Conservation (phyloP, 1,140 invertebrate species). For the Bombus affinis region DNA sequence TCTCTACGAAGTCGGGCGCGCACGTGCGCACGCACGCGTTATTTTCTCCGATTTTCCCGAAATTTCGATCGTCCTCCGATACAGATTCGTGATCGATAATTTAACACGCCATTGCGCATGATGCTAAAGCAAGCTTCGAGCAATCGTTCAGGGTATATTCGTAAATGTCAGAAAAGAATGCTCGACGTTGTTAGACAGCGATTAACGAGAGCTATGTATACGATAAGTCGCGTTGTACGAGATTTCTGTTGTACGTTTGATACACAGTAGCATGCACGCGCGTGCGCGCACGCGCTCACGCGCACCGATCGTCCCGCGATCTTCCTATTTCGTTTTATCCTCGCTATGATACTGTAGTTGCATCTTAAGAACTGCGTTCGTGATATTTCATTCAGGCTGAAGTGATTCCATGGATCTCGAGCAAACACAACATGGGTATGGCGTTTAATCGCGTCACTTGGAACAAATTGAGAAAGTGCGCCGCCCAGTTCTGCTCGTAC, state of each 20-base stretch:
- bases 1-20: background rate
- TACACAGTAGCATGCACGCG: background rate
- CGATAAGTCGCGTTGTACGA: background rate
- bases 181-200: background rate
- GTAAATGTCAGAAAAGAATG: background rate
- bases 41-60: background rate
- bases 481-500: constrained; percentile 95
- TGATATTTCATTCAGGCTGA: constrained; percentile 88
- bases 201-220: background rate
- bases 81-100: background rate
- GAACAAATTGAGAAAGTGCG: constrained; percentile 91
- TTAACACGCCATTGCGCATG: background rate
- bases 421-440: constrained; percentile 99
- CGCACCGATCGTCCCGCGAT: constrained; percentile 30
- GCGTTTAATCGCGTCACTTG: constrained; percentile 94
- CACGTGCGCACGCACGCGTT: background rate
- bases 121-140: background rate
- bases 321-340: background rate
- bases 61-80: background rate
- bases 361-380: background rate
- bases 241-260: background rate
- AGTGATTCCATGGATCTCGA: constrained; percentile 96
- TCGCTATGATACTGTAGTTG: too few relatives aligned
- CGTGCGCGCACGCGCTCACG: background rate
- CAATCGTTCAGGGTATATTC: background rate